These are phyloP conservation scores for Iguana delicatissima DNA, from an alignment of 2,797 vertebrate species.

Conservation along the genomic window DNA sequence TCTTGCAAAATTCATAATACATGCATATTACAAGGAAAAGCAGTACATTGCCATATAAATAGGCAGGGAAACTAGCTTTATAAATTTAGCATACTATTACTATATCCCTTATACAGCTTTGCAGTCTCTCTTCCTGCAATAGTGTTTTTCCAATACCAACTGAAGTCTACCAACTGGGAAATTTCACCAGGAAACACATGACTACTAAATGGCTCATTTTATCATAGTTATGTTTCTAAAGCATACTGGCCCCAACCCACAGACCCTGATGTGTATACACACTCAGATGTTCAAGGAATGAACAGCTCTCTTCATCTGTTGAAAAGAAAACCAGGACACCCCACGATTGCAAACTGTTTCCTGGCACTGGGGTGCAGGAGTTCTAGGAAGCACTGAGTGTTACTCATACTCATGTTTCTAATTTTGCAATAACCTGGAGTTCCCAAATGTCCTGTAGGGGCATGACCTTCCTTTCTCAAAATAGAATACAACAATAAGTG, in stretches of 20 bases:
- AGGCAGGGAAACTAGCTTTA: slow-evolving; percentile 78
- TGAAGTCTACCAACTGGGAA: background rate
- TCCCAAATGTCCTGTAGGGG: background rate
- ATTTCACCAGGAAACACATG: background rate
- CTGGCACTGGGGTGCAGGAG: background rate
- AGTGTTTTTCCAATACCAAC: slow-evolving; percentile 65
- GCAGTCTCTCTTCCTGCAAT: slow-evolving; percentile 49
- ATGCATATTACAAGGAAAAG: slow-evolving; percentile 79
- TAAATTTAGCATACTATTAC: slow-evolving; percentile 68
- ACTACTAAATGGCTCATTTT: background rate
- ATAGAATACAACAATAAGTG: background rate
- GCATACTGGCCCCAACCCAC: background rate
- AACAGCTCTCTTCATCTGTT: background rate
- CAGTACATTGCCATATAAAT: slow-evolving; percentile 75
- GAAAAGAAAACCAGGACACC: background rate
- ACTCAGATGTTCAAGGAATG: background rate
- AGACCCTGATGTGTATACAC: background rate
- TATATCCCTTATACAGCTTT: slow-evolving; percentile 71
- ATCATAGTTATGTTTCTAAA: background rate
- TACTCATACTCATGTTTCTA: background rate
- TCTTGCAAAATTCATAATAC: slow-evolving; percentile 81
- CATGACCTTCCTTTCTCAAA: no score
- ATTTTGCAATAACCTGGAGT: background rate
- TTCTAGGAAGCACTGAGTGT: background rate
- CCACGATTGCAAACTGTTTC: background rate